Percentiles rank a stretch among this genome's conserved stretches.
Evolutionary conservation across 2,888 invertebrate species (phyloP).

Genomic region (Caenorhabditis japonica): DNA sequence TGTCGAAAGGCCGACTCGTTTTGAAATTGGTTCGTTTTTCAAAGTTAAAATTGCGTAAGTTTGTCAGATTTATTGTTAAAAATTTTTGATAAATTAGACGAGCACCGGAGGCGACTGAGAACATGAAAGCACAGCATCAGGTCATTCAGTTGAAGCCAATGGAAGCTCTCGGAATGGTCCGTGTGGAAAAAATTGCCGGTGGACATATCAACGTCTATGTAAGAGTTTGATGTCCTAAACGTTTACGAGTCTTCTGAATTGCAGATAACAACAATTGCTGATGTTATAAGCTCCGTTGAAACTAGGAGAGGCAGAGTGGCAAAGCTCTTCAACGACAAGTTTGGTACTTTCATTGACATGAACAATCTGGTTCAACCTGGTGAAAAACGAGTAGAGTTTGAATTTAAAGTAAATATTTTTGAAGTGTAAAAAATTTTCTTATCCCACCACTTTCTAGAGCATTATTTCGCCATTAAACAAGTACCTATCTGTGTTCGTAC

Average conservation of each 20-base stretch:
- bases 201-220: not conserved
- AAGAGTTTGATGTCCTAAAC: not conserved
- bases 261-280: slow-evolving; percentile 19
- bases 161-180: not conserved
- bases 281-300: not conserved
- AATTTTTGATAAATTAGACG: slow-evolving; percentile 1
- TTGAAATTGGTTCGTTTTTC: slow-evolving; percentile 10
- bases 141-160: slow-evolving; percentile 5
- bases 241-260: not conserved
- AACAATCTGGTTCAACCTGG: not conserved
- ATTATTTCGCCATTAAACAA: too few species aligned
- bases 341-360: slow-evolving; percentile 31
- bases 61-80: not conserved
- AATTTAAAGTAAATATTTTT: slow-evolving; percentile 29
- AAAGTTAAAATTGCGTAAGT: slow-evolving; percentile 19
- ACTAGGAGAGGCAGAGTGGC: not conserved
- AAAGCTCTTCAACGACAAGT: slow-evolving; percentile 17
- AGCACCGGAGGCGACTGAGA: not conserved
- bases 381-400: slow-evolving; percentile 9
- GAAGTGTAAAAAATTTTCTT: not conserved
- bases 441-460: slow-evolving; percentile 9
- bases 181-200: not conserved
- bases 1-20: not conserved
- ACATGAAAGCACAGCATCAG: slow-evolving; percentile 6
- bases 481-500: slow-evolving; percentile 39